Percentiles rank a stretch among this genome's conserved stretches.
Conservation (phyloP, 2,888 invertebrate species). For the Lasius platythorax region DNA sequence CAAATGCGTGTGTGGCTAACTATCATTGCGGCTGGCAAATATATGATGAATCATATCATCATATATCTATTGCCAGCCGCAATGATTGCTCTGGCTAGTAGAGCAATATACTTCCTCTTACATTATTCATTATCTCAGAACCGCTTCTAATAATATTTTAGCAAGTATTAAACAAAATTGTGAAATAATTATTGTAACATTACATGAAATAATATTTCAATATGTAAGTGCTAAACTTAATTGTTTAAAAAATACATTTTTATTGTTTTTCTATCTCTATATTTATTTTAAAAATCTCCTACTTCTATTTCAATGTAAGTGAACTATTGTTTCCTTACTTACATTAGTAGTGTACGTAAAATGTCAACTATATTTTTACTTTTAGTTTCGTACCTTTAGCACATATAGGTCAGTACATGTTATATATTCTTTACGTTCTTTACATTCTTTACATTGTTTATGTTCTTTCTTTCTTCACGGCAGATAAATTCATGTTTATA, state of each 20-base stretch:
- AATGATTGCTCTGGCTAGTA: no score
- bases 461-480: neutral
- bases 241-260: neutral
- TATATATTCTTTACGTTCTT: neutral
- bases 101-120: neutral
- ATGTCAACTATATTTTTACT: neutral
- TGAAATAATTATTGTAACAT: conserved; percentile 12
- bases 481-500: no score
- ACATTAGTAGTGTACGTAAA: no score
- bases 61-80: no score
- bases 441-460: neutral
- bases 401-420: neutral
- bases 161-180: neutral
- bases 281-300: neutral
- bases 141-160: neutral
- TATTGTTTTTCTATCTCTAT: neutral
- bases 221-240: neutral
- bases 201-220: neutral
- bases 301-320: neutral
- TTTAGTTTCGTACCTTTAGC: neutral
- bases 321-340: neutral
- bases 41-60: no score
- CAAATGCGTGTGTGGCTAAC: neutral
- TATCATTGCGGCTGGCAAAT: neutral
- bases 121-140: neutral